These are phyloP conservation scores for Eubasilissa regina DNA, from an alignment of 1,140 invertebrate genomes.

Conservation along the genomic window DNA sequence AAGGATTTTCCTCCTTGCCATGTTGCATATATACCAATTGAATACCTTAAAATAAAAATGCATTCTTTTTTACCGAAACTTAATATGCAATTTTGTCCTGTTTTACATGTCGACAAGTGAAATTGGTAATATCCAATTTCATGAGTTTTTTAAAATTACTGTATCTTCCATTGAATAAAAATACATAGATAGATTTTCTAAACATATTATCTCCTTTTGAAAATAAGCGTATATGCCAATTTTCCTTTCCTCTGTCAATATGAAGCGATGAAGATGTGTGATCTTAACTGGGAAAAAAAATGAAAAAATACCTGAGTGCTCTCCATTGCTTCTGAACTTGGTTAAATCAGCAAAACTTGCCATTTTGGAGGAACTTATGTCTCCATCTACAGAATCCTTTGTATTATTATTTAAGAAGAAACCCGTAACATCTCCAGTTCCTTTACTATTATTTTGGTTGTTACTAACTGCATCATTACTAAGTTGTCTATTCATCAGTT, in stretches of 20 bases:
- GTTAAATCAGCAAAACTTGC: slow-evolving; percentile 82
- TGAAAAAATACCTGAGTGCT: slow-evolving; percentile 67
- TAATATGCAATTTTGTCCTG: neutral
- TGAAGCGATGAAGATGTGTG: neutral
- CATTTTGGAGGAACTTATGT: slow-evolving; percentile 72
- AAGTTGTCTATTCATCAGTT: slow-evolving; percentile 71
- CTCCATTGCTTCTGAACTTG: slow-evolving; percentile 73
- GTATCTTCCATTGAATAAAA: no score
- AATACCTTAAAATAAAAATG: slow-evolving; percentile 67
- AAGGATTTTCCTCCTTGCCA: slow-evolving; percentile 69
- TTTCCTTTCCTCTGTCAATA: neutral
- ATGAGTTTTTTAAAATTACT: no score
- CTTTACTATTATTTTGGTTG: slow-evolving; percentile 73
- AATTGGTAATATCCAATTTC: no score
- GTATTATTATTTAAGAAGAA: slow-evolving; percentile 71
- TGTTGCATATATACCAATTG: slow-evolving; percentile 79
- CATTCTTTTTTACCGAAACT: neutral
- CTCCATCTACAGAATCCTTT: slow-evolving; percentile 71
- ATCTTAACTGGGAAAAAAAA: slow-evolving; percentile 13
- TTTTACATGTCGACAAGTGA: no score
- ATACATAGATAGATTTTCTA: no score
- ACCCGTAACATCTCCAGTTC: slow-evolving; percentile 67
- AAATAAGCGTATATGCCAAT: no score
- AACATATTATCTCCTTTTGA: no score
- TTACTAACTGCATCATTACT: slow-evolving; percentile 73